Percentiles rank a stretch among this genome's conserved stretches.
phyloP scores from a whole-genome alignment of 2,888 invertebrate species.

The Teleiodes luculella region DNA sequence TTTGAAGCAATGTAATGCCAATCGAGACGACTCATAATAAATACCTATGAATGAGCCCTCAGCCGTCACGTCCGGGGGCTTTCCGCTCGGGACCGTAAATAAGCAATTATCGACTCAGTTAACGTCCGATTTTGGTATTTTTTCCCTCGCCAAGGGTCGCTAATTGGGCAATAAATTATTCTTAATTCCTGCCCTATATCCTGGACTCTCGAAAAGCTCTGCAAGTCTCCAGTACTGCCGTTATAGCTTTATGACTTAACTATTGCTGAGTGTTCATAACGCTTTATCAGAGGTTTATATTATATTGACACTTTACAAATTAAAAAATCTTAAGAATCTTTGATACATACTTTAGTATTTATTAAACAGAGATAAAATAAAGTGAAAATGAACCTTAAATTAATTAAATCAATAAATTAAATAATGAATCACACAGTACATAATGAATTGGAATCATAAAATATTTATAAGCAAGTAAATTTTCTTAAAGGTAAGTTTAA shows the following conservation, averaged over 20 bases:
- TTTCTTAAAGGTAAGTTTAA: too few species aligned
- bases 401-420: too few species aligned
- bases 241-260: constrained; percentile 32
- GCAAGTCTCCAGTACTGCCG: constrained; percentile 33
- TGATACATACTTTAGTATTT: too few species aligned
- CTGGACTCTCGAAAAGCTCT: constrained; percentile 30
- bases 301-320: too few species aligned
- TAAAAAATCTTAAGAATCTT: too few species aligned
- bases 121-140: constrained; percentile 48
- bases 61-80: constrained; percentile 14
- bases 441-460: too few species aligned
- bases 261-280: constrained; percentile 19
- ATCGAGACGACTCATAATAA: constrained; percentile 16
- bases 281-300: too few species aligned
- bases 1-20: constrained; percentile 8
- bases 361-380: too few species aligned
- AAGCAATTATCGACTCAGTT: constrained; percentile 56
- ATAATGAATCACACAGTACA: too few species aligned
- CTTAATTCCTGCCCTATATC: constrained; percentile 42
- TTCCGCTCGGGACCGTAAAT: constrained; percentile 39
- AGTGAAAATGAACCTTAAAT: too few species aligned
- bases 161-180: constrained; percentile 63
- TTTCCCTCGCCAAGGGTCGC: constrained; percentile 40
- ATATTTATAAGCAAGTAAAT: too few species aligned
- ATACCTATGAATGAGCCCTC: constrained; percentile 13